Base-by-base conservation (phyloP, 2,797 vertebrate species). In the Eurystomus glaucurus region DNA sequence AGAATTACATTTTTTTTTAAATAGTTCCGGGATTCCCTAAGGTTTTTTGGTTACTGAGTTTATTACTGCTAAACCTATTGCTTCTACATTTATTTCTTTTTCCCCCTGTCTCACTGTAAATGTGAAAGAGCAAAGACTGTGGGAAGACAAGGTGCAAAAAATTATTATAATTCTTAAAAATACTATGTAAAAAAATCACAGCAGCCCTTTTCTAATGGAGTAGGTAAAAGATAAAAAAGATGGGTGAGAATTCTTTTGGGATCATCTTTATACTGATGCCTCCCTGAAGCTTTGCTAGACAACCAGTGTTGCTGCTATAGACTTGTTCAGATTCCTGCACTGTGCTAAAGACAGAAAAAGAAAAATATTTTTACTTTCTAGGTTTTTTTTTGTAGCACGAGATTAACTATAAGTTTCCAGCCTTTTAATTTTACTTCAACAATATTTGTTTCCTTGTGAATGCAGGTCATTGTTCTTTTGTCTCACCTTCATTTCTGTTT, bases 41-140 rank as follows among this genome's bases (percentile, higher is more conserved):
- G 4, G 3, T 14, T 39, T 79, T 88, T 71, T 75, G 0, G 0
- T 55, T 79, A 71, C 39, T 76, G 19, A 69, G 11, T 51, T 74
- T 41, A 55, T 55, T 76, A 21, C 7, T 85, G 3, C 1, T 75
- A 51, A 62, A 62, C 18, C 8, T 75, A 16, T 29, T 75, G 6
- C 3, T 14, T 69, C 71, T 21, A 39, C 3, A 39, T 18, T 46
- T 39, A 37, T 8, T 65, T 9, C 28, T 72, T 68, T 60, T 61
- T 4, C 4, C 3, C 1, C 78, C 18, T 58, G 3, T 50, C 25
- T 88, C 0, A 0, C 7, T 48, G 11, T 45, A 16, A 33, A 68
- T 16, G 1, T n/a, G 16, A 2, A 6, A 71, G 6, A 81, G 2
- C 12, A 82, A 78, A 0, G 2, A 90, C 7, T 55, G 16, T 31